Conservation (phyloP, 2,113 vertebrate genomes). For the Psammodynastes pulverulentus region DNA sequence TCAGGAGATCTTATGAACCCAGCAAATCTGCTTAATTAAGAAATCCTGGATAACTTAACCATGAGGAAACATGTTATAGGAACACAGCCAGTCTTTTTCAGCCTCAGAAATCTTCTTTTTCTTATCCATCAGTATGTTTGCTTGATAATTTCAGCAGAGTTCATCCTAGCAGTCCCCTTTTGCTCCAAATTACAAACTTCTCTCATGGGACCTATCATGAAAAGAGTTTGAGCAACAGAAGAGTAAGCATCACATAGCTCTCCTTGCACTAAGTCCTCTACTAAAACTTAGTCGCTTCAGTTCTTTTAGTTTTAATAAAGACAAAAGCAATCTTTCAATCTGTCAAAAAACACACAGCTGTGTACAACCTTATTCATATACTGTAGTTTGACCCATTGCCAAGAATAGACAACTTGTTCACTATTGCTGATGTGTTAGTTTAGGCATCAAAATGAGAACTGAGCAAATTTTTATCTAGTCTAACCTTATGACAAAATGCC, state of each 20-base stretch:
- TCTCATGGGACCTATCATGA: neutral
- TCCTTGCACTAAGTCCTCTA: neutral
- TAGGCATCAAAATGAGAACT: neutral
- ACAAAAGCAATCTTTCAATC: neutral
- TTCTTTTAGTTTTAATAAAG: neutral
- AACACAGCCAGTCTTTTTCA: neutral
- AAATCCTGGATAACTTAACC: neutral
- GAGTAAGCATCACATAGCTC: neutral
- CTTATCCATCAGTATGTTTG: neutral
- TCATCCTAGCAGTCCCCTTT: neutral
- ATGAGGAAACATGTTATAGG: neutral
- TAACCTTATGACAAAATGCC: neutral
- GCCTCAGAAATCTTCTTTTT: neutral
- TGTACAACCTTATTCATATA: neutral
- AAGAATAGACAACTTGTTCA: neutral
- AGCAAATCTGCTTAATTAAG: neutral
- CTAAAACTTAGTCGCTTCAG: neutral
- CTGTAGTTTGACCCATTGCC: neutral
- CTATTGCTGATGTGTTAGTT: neutral
- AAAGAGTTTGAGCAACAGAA: neutral
- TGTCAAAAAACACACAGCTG: neutral
- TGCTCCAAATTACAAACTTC: neutral
- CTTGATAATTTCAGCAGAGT: neutral
- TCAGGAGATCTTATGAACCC: neutral
- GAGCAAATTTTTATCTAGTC: neutral